phyloP scores from a whole-genome alignment of 1,140 invertebrate species.

The Lepidurus packardi region DNA sequence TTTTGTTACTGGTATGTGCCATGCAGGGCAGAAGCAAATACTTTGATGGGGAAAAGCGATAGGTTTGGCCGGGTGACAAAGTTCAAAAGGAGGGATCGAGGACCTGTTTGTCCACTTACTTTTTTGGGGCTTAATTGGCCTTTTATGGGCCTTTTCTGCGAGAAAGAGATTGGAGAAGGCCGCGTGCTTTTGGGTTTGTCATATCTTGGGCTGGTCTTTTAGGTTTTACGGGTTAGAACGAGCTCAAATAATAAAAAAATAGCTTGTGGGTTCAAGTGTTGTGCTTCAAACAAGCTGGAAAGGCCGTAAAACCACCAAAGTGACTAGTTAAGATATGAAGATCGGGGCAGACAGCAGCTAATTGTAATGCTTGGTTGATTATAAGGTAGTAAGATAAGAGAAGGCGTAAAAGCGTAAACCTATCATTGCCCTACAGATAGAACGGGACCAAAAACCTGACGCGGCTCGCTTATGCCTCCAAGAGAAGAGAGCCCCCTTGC shows the following conservation, averaged over 20 bases:
- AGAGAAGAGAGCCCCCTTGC: no score
- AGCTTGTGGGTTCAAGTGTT: background rate
- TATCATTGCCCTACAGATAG: background rate
- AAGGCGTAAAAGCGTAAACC: slow-evolving; percentile 18
- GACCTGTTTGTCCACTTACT: slow-evolving; percentile 4
- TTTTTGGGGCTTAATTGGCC: background rate
- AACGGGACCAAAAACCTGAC: background rate
- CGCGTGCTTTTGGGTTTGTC: background rate
- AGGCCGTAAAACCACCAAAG: background rate
- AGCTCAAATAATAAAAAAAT: slow-evolving; percentile 2
- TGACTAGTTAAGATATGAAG: slow-evolving; percentile 15
- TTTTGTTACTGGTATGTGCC: no score
- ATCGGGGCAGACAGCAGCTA: background rate
- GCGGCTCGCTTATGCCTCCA: background rate
- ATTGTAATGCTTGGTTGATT: slow-evolving; percentile 22
- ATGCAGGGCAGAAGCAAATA: no score
- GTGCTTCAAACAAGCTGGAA: background rate
- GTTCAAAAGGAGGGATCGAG: background rate
- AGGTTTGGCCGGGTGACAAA: background rate
- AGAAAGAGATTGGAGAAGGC: background rate
- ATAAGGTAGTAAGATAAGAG: slow-evolving; percentile 19
- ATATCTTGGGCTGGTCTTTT: background rate
- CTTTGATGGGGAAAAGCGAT: no score
- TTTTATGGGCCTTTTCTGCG: background rate
- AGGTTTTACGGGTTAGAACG: background rate